phyloP scores from a whole-genome alignment of 2,113 vertebrate species.

The Bubo scandiacus region DNA sequence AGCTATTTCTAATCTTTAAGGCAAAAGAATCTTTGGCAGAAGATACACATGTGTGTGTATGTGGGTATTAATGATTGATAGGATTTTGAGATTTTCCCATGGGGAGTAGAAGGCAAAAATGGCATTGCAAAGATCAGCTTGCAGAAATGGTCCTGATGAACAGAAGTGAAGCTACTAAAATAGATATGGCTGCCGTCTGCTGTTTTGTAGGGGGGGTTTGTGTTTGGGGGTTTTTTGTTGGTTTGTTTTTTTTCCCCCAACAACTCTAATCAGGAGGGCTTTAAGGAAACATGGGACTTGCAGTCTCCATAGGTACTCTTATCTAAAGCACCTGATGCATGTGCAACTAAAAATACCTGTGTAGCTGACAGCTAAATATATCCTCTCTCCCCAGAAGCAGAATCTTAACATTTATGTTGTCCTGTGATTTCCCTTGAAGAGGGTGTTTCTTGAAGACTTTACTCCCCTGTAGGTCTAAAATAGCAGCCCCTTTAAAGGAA shows the following conservation, averaged over 20 bases:
- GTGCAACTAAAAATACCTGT: neutral
- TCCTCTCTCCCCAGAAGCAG: neutral
- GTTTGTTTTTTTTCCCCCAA: accelerated
- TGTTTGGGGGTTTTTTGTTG: neutral
- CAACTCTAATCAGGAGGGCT: neutral
- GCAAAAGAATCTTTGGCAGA: neutral
- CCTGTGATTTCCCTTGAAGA: neutral
- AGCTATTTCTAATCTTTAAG: neutral
- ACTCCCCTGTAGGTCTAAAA: neutral
- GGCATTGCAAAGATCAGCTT: neutral
- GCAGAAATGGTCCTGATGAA: neutral
- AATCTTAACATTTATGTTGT: neutral
- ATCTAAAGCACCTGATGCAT: neutral
- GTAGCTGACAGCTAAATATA: neutral
- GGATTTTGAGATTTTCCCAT: neutral
- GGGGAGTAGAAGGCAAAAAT: neutral
- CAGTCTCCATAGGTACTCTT: neutral
- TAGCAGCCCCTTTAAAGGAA: neutral
- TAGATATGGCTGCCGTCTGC: accelerated
- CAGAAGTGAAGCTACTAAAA: neutral
- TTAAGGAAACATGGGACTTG: neutral
- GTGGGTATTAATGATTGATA: neutral
- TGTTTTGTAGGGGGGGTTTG: neutral
- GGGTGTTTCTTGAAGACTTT: neutral
- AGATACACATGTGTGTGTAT: accelerated